Evolutionary conservation across 2,797 vertebrate species (phyloP).

Genomic region (Sorex maritimensis): DNA sequence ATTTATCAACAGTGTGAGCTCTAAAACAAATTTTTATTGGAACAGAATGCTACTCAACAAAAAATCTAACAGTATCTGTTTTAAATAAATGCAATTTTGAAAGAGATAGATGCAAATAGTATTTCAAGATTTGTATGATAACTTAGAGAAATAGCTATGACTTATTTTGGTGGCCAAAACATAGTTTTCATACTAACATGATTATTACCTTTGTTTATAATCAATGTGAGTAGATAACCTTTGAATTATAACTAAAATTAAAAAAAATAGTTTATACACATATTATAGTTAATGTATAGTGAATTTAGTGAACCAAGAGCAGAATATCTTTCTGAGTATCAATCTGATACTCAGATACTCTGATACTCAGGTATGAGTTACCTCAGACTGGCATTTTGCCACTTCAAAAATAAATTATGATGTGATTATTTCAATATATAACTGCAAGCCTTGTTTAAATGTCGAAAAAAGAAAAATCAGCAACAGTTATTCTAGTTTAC

Average conservation of each 20-base stretch:
- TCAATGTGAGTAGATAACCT: neutral
- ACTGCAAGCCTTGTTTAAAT: neutral
- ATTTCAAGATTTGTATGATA: neutral
- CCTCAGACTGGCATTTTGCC: no score
- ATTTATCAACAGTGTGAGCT: neutral
- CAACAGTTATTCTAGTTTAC: neutral
- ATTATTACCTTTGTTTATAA: neutral
- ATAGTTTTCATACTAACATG: neutral
- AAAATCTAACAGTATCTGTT: neutral
- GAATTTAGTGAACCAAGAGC: no score
- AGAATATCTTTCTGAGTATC: no score
- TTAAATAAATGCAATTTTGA: neutral
- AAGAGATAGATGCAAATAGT: neutral
- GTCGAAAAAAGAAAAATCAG: neutral
- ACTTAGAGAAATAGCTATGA: constrained; percentile 15
- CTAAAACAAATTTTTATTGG: neutral
- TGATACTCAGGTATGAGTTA: no score
- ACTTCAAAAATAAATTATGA: neutral
- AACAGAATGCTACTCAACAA: neutral
- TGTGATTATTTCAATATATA: neutral
- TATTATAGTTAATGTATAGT: no score
- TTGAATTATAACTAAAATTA: neutral
- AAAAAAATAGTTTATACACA: no score
- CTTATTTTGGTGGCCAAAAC: neutral
- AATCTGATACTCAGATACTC: no score